Percentiles rank a stretch among this genome's conserved stretches.
These are phyloP conservation scores for Drosophila setifemur DNA, from an alignment of 1,140 invertebrate genomes.

Conservation along the genomic window DNA sequence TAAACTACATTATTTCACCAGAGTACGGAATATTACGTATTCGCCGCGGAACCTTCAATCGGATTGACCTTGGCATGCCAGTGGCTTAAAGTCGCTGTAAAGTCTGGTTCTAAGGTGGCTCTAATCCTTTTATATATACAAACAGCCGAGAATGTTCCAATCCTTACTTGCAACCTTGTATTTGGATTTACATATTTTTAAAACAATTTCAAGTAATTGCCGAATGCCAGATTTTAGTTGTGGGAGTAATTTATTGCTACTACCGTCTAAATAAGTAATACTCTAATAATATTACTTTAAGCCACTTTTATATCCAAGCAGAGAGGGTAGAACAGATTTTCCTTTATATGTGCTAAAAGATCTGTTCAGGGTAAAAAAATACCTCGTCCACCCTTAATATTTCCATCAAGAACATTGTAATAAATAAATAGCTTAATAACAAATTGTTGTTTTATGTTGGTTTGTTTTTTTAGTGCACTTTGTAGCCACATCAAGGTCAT, in stretches of 20 bases:
- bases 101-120: background rate
- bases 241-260: slow-evolving; percentile 63
- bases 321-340: too few species aligned
- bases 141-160: background rate
- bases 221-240: slow-evolving; percentile 7
- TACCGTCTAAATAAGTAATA: too few species aligned
- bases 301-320: too few species aligned
- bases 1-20: slow-evolving; percentile 29
- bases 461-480: slow-evolving; percentile 9
- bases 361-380: too few species aligned
- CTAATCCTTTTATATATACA: slow-evolving; percentile 2
- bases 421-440: too few species aligned
- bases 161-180: background rate
- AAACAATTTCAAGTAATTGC: slow-evolving; percentile 54
- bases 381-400: too few species aligned
- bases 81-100: background rate
- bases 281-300: background rate
- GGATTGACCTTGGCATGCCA: slow-evolving; percentile 53
- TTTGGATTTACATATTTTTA: slow-evolving; percentile 13
- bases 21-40: slow-evolving; percentile 9
- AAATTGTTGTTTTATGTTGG: too few species aligned
- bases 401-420: too few species aligned
- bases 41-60: background rate
- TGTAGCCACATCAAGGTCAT: slow-evolving; percentile 49
- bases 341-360: too few species aligned